A percentile compares a stretch with the other conserved stretches of the same genome.
phyloP scores from a whole-genome alignment of 2,888 invertebrate species.

The Ethmia dodecea region DNA sequence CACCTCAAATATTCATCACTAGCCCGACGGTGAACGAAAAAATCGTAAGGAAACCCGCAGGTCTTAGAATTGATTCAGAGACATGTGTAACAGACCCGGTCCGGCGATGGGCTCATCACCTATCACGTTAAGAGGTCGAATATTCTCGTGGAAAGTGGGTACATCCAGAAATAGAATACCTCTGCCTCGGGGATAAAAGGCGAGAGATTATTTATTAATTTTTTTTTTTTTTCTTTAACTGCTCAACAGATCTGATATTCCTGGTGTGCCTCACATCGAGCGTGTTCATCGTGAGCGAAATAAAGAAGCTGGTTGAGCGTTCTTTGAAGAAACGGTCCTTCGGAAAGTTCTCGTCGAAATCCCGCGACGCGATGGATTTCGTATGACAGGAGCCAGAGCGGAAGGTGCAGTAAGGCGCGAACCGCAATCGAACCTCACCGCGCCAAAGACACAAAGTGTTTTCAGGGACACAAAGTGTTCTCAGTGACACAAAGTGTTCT shows the following conservation, averaged over 20 bases:
- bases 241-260: constrained; percentile 94
- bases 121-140: no score
- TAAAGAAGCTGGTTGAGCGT: constrained; percentile 92
- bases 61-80: no score
- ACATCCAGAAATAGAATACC: no score
- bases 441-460: constrained; percentile 9
- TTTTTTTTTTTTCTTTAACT: no score
- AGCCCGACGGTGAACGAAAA: no score
- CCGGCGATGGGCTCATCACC: no score
- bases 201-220: no score
- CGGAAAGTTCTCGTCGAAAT: constrained; percentile 60
- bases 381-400: constrained; percentile 81
- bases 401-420: constrained; percentile 56
- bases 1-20: no score
- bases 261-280: constrained; percentile 95
- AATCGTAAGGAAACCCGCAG: no score
- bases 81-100: no score
- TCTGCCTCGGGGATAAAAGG: no score
- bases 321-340: constrained; percentile 78
- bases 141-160: no score
- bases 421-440: constrained; percentile 16
- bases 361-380: constrained; percentile 80
- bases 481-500: constrained; percentile 21
- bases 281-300: constrained; percentile 95
- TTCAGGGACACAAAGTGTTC: background rate